phyloP scores from a whole-genome alignment of 1,140 invertebrate genomes.

The Gonatopus flavifemur region DNA sequence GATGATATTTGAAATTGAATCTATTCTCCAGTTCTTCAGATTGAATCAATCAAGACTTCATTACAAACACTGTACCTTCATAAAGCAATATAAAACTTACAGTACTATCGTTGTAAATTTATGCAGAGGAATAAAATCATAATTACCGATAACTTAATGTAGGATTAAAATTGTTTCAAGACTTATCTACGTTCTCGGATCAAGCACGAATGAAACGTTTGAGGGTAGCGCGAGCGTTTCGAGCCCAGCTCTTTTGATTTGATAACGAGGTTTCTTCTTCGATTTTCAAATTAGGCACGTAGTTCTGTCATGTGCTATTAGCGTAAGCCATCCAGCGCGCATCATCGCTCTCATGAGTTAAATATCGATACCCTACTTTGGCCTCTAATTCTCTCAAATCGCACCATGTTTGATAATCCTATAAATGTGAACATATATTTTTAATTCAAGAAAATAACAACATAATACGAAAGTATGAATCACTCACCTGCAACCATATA shows the following conservation, averaged over 20 bases:
- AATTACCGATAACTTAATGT: too few species aligned
- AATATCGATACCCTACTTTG: conserved; percentile 80
- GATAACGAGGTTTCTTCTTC: conserved; percentile 32
- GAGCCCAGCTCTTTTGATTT: conserved; percentile 51
- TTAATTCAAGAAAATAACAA: background rate
- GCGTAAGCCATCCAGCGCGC: conserved; percentile 75
- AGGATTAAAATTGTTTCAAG: conserved; percentile 17
- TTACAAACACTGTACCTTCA: too few species aligned
- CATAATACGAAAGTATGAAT: background rate
- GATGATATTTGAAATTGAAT: too few species aligned
- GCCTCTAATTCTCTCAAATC: conserved; percentile 88
- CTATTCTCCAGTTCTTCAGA: too few species aligned
- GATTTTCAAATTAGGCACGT: conserved; percentile 34
- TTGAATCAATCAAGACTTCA: too few species aligned
- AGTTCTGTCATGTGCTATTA: conserved; percentile 53
- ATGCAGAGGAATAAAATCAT: too few species aligned
- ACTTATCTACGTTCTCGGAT: too few species aligned
- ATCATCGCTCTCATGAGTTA: conserved; percentile 97
- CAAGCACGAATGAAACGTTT: conserved; percentile 53
- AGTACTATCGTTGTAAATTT: too few species aligned
- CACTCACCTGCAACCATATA: conserved; percentile 86
- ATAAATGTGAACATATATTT: conserved; percentile 25
- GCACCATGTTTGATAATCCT: conserved; percentile 95
- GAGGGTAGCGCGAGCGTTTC: conserved; percentile 46
- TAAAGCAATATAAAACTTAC: too few species aligned